A percentile compares a stretch with the other conserved stretches of the same genome.
Conservation (phyloP, 2,888 invertebrate species). For the Cryptophagus acutangulus region DNA sequence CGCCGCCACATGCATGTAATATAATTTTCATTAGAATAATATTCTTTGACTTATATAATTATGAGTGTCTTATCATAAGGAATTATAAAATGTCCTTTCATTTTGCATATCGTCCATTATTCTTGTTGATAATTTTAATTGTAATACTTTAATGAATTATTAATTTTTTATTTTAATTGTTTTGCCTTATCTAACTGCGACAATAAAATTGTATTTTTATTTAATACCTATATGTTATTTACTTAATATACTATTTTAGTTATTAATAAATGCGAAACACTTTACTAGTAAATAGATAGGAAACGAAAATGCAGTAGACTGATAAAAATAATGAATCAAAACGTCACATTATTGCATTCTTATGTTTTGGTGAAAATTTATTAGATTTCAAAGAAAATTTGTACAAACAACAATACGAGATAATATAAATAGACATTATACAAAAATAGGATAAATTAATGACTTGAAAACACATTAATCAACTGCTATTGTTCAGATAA, state of each 20-base stretch:
- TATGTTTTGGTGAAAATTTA: slow-evolving; percentile 3
- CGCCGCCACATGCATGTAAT: no score
- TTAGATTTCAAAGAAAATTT: no score
- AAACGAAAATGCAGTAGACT: not conserved
- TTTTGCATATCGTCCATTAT: not conserved
- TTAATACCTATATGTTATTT: not conserved
- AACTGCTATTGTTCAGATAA: no score
- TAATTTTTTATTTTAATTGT: slow-evolving; percentile 17
- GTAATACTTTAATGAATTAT: slow-evolving; percentile 29
- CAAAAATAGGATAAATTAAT: no score
- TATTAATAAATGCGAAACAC: not conserved
- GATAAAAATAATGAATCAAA: slow-evolving; percentile 4
- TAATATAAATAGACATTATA: no score
- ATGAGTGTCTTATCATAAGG: not conserved
- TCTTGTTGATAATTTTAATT: slow-evolving; percentile 23
- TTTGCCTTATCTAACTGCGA: slow-evolving; percentile 3
- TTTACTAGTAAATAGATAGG: not conserved
- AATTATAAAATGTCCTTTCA: not conserved
- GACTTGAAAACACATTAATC: no score
- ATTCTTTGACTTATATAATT: not conserved
- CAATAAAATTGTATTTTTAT: slow-evolving; percentile 1
- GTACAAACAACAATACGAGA: no score
- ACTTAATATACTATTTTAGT: not conserved
- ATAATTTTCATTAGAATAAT: not conserved
- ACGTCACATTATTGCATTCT: slow-evolving; percentile 5